Conservation (phyloP, 2,113 vertebrate species). For the Dipodomys stephensi region DNA sequence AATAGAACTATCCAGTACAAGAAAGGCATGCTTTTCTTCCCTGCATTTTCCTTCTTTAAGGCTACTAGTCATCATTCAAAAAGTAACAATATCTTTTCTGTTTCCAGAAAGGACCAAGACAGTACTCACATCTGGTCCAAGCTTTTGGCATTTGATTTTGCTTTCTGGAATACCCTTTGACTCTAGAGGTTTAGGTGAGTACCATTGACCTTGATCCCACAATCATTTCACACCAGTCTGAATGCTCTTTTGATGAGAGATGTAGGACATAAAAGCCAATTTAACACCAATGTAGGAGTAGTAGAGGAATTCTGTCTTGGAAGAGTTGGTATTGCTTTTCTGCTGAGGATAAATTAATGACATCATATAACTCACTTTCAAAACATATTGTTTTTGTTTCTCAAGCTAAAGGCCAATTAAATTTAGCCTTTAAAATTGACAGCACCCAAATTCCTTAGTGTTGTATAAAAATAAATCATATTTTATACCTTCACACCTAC, state of each 20-base stretch:
- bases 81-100: background rate
- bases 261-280: background rate
- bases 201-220: background rate
- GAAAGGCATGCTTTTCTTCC: background rate
- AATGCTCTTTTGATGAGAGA: background rate
- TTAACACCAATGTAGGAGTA: background rate
- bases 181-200: background rate
- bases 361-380: conserved; percentile 50
- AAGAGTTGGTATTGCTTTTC: conserved; percentile 1
- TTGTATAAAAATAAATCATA: conserved; percentile 40
- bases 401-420: conserved; percentile 63
- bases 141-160: background rate
- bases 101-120: background rate
- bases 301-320: background rate
- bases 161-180: background rate
- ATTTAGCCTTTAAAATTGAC: conserved; percentile 59
- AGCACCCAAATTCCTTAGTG: conserved; percentile 38
- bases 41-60: background rate
- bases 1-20: background rate
- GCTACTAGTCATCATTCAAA: background rate
- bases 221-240: background rate
- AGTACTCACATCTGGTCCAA: background rate
- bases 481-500: background rate
- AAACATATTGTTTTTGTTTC: conserved; percentile 30
- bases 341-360: conserved; percentile 44